Base-by-base conservation (phyloP, 1,140 invertebrate species). In the Littorina saxatilis region DNA sequence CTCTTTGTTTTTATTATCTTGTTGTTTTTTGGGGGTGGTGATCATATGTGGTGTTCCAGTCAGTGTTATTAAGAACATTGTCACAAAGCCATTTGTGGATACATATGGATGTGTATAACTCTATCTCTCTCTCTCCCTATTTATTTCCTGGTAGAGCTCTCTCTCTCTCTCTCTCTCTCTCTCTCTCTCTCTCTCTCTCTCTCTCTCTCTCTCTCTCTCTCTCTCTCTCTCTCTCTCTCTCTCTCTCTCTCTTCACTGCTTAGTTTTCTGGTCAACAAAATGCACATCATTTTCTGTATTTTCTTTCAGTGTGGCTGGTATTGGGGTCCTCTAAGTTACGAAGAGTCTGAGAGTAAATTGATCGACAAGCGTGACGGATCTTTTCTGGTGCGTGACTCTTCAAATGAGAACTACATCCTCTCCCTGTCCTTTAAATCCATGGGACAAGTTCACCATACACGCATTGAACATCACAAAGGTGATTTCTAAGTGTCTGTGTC, bases 401-500 rank as follows among this genome's bases (percentile, higher is more conserved):
- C 97, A 85, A 98, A 99, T 92, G 96, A 98, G 93, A 96, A 98
- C 93, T 99, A 99, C 93, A 98, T 99, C 88, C 98, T 99, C 92
- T 98, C 97, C 79, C 93, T 99, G 70, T 98, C 97, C 52, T 99
- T 99, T 93, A 98, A 98, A 93, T 94, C 98, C 80, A 97, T 98
- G 93, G 96, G 96, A 87, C 96, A 96, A 87, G 96, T 99, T 79
- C 94, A 98, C 83, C 98, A 99, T 92, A 98, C 98, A 66, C 95
- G 98, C 87, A 99, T 99, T 90, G 98, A 99, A 93, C 97, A 99
- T 92, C 96, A 98, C 94, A 97, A 99, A 94, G 97, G 98, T 98
- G 40, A 47, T 47, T 47, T 9, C 17, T 47, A 47, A 47, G 43
- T 47, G 43, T 17, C 5, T 47, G 43, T 47, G 43, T 47, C 7